Percentiles rank a stretch among this genome's conserved stretches.
These are phyloP conservation scores for Drosophila ficusphila DNA, from an alignment of 1,140 invertebrate genomes.

Conservation along the genomic window DNA sequence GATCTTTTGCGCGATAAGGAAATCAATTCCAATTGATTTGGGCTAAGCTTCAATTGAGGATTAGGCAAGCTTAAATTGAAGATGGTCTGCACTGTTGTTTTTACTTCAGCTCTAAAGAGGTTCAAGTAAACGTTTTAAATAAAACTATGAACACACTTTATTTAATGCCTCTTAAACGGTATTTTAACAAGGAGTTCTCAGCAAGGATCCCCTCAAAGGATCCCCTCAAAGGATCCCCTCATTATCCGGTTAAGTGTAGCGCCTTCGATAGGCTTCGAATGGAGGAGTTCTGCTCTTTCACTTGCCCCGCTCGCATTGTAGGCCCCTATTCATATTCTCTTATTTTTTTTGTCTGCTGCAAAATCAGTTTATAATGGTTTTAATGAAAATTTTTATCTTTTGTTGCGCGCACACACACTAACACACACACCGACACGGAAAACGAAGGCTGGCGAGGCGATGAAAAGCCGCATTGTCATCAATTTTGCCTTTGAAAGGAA, in stretches of 20 bases:
- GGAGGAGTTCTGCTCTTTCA: slow-evolving; percentile 4
- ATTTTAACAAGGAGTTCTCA: slow-evolving; percentile 5
- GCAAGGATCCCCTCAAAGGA: slow-evolving; percentile 25
- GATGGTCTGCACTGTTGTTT: too few relatives aligned
- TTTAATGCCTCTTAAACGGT: neutral
- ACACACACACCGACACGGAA: neutral
- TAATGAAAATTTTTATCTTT: slow-evolving; percentile 81
- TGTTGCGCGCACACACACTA: slow-evolving; percentile 47
- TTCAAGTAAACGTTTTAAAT: neutral
- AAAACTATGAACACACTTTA: neutral
- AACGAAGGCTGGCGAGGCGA: slow-evolving; percentile 46
- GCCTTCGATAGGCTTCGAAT: slow-evolving; percentile 15
- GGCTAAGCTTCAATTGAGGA: neutral
- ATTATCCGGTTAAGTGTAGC: slow-evolving; percentile 32
- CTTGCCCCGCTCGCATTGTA: slow-evolving; percentile 20
- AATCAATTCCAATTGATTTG: slow-evolving; percentile 11
- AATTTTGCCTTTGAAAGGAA: slow-evolving; percentile 66
- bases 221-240: slow-evolving; percentile 36
- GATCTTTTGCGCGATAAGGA: slow-evolving; percentile 24
- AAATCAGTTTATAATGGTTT: slow-evolving; percentile 73
- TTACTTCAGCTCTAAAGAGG: neutral
- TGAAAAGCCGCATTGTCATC: slow-evolving; percentile 81
- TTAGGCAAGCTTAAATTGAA: slow-evolving; percentile 1
- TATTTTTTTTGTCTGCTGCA: slow-evolving; percentile 34
- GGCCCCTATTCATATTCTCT: slow-evolving; percentile 13